Conservation (phyloP, 2,797 vertebrate species). For the Otolemur crassicaudatus region DNA sequence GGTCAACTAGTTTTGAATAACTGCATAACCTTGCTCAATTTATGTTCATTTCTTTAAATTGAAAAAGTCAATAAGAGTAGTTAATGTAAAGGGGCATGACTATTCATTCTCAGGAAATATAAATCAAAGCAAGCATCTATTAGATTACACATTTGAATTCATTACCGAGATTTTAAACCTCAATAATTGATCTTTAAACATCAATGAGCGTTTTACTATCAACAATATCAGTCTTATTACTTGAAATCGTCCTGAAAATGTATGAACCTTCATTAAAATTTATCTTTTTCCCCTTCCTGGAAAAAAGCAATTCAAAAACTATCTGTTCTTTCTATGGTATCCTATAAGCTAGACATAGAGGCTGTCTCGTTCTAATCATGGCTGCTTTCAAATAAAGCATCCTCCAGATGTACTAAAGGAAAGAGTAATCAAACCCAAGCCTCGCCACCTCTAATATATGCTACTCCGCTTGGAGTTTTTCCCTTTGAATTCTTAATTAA, state of each 20-base stretch:
- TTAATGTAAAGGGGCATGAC: not conserved
- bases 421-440: conserved; percentile 77
- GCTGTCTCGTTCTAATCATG: conserved; percentile 67
- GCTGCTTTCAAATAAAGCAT: conserved; percentile 77
- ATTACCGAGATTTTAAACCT: conserved; percentile 54
- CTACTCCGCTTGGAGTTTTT: conserved; percentile 75
- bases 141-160: conserved; percentile 40
- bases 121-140: not conserved
- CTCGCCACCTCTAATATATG: conserved; percentile 75
- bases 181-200: conserved; percentile 49
- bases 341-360: not conserved
- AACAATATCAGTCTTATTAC: conserved; percentile 52
- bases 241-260: conserved; percentile 73
- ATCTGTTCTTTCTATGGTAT: not conserved
- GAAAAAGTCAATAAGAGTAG: conserved; percentile 35
- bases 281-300: conserved; percentile 10
- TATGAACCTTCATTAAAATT: conserved; percentile 70
- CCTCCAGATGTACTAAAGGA: conserved; percentile 62
- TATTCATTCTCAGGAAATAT: not conserved
- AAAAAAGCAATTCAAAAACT: not conserved
- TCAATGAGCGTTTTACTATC: conserved; percentile 60
- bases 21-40: not conserved
- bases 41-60: conserved; percentile 34
- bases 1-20: not conserved
- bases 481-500: conserved; percentile 85